phyloP scores from a whole-genome alignment of 2,797 vertebrate genomes.

The Esox lucius region DNA sequence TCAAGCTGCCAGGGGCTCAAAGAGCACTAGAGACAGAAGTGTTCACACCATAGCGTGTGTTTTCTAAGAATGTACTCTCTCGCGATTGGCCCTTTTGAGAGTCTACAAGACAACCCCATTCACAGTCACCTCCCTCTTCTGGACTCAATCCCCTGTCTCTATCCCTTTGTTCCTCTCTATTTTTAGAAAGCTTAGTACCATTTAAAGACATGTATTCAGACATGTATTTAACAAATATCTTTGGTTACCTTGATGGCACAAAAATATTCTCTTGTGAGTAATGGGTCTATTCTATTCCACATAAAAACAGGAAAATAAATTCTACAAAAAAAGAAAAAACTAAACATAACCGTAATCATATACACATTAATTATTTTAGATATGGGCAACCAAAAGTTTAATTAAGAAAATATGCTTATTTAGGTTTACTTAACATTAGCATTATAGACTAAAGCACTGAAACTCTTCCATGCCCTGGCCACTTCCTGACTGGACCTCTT shows the following conservation, averaged over 20 bases:
- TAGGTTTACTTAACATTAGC: not conserved
- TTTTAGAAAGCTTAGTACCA: conserved; percentile 72
- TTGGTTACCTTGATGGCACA: not conserved
- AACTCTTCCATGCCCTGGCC: too few relatives aligned
- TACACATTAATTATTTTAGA: not conserved
- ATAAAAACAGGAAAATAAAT: not conserved
- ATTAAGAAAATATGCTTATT: not conserved
- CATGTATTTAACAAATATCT: conserved; percentile 38
- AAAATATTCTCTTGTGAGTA: not conserved
- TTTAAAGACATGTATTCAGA: conserved; percentile 59
- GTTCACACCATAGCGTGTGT: not conserved
- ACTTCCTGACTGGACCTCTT: too few relatives aligned
- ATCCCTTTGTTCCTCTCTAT: conserved; percentile 67
- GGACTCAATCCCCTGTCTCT: conserved; percentile 45
- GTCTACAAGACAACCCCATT: conserved; percentile 41
- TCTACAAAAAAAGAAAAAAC: not conserved
- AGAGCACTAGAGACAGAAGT: conserved; percentile 19
- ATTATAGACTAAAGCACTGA: not conserved
- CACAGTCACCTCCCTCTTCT: conserved; percentile 39
- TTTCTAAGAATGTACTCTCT: conserved; percentile 24
- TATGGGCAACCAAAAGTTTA: not conserved
- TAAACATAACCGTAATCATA: not conserved
- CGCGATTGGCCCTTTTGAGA: conserved; percentile 29
- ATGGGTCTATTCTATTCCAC: not conserved
- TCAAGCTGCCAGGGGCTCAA: conserved; percentile 35